Evolutionary conservation across 2,113 vertebrate species (phyloP), one percentile per base, ranked within the genome.

Genomic region (Anser cygnoides): DNA sequence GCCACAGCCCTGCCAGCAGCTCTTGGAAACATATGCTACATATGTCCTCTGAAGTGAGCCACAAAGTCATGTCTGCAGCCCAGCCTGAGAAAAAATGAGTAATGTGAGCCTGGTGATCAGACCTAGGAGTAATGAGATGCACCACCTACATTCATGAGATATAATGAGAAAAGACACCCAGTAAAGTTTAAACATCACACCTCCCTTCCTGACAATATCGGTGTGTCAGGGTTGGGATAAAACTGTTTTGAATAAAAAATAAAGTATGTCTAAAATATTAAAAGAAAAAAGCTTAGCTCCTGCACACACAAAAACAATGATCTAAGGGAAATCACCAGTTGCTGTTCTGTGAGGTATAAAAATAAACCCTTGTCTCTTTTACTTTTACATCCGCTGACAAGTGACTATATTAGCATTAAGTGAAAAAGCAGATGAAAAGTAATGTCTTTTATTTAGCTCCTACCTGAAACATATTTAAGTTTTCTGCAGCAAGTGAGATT

Each of bases 341-440:
- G 95, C 97, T 93, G 95, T 95, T 96, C 96, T 93, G 85, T 59
- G 94, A 96, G 96, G 95, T 97, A 97, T 97, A 97, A 97, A 97
- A 97, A 97, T 97, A 97, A 97, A 97, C 93, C 94, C 94, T 96
- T 96, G 96, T 96, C 96, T 97, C 92, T 82, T 94, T 90, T 96
- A 96, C 93, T 96, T 96, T 91, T 97, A 95, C 94, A 95, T 97
- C 95, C 80, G 72, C 95, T 97, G 97, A 97, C 97, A 97, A 97
- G 97, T 94, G 94, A 96, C 95, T 97, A 95, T 96, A 97, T 97
- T 97, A 97, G 96, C 96, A 97, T 97, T 97, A 97, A 96, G 93
- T 93, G 91, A 97, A 96, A 97, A 97, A 94, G 96, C 97, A 96
- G 95, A 96, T 97, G 96, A 97, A 97, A 96, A 95, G 95, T 96